These are phyloP conservation scores for Campoletis sonorensis DNA, from an alignment of 1,140 invertebrate genomes.

Conservation along the genomic window DNA sequence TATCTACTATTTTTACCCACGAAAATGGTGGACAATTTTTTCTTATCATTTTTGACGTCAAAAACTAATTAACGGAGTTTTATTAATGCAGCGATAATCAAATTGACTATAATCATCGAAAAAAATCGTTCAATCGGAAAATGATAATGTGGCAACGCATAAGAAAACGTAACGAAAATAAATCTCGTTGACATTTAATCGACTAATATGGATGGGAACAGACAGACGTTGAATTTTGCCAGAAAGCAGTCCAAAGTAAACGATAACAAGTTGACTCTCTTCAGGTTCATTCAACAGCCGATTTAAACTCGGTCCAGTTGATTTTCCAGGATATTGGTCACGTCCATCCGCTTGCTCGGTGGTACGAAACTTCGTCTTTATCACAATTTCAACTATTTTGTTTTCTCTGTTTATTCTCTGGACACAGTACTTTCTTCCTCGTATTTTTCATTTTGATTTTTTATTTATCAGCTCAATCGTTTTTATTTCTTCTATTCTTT, in stretches of 20 bases:
- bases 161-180: too few relatives aligned
- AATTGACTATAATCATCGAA: too few relatives aligned
- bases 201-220: too few relatives aligned
- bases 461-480: neutral
- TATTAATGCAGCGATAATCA: too few relatives aligned
- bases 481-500: neutral
- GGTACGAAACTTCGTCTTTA: neutral
- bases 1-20: too few relatives aligned
- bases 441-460: neutral
- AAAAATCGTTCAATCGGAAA: too few relatives aligned
- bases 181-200: too few relatives aligned
- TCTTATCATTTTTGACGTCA: too few relatives aligned
- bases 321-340: neutral
- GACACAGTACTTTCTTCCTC: neutral
- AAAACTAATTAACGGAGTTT: too few relatives aligned
- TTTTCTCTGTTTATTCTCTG: neutral
- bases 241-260: neutral
- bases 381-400: constrained; percentile 2
- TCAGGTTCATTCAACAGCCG: neutral
- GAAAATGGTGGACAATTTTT: too few relatives aligned
- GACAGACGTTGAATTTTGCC: too few relatives aligned
- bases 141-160: too few relatives aligned
- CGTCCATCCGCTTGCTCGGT: neutral
- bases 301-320: constrained; percentile 3
- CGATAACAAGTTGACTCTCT: neutral